Base-by-base conservation (phyloP, 1,140 invertebrate species). In the Adelges cooleyi region DNA sequence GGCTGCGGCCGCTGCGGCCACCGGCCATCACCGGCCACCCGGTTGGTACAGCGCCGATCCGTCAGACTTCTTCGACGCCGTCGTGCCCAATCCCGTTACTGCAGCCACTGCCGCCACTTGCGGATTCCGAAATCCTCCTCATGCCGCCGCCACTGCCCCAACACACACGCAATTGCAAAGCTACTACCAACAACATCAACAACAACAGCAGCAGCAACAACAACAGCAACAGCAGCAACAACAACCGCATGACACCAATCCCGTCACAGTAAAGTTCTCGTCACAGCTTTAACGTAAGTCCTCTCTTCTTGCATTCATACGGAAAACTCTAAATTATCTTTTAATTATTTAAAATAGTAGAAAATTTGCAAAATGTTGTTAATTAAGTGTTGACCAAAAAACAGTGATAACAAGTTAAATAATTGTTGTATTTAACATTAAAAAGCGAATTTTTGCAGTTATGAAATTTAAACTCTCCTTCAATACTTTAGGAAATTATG, bases 121-220 rank as follows among this genome's bases (percentile, higher is more conserved):
- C 20, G 56, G 56, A 1, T 44, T 59, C 50, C 42, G 66, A 27
- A 67, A 67, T 29, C 18, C 46, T 1, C 67, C 68, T 20, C 66
- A 68, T 33, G 42, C 42, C 17, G 23, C 25, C 2, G 52, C 68
- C 23, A 33, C 25, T 2, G 52, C 68, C 33, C 46, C 65, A 20
- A 49, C 46, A 6, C 66, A 69, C 23, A 23, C 56, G 6, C 68
- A 69, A 10, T 51, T 68, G 5, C 36, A 53, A 18, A 44, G 44
- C 1, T 52, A 65, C 17, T 62, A 66, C 17, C 67, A 68, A 25
- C 59, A 49, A 2, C 65, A 48, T 22, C 65, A 51, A 17, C 65
- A 40, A 6, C 65, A 42, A 15, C 67, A 68, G 29, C 56, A 49
- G 3, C 65, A 48, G 40, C 65, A 51, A 17, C 65, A 40, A 6